Conservation (phyloP, 1,140 invertebrate genomes). For the Thrips palmi region DNA sequence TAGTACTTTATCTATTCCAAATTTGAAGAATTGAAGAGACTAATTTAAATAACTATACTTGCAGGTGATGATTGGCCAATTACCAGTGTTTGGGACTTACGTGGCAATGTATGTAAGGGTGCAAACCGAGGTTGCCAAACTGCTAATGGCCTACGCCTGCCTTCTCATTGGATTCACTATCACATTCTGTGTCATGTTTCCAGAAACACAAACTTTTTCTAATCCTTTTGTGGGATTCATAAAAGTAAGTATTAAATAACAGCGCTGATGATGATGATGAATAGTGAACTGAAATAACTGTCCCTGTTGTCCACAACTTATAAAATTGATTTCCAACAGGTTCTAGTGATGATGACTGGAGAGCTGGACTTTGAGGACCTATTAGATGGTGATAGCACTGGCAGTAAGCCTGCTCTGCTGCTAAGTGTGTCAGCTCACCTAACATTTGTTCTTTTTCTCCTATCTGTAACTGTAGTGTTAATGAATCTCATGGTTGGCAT, state of each 20-base stretch:
- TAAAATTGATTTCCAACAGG: too few relatives aligned
- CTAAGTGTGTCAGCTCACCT: conserved; percentile 50
- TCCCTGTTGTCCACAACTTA: too few relatives aligned
- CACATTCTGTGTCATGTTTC: conserved; percentile 72
- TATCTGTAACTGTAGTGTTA: conserved; percentile 61
- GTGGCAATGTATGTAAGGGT: conserved; percentile 75
- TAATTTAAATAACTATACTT: too few relatives aligned
- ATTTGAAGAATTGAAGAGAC: too few relatives aligned
- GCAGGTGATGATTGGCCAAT: conserved; percentile 70
- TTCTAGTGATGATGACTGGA: conserved; percentile 78
- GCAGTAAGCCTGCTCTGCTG: conserved; percentile 23
- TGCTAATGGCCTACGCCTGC: conserved; percentile 65
- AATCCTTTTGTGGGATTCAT: conserved; percentile 61
- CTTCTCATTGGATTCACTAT: conserved; percentile 69
- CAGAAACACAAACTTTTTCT: conserved; percentile 54
- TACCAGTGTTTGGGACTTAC: conserved; percentile 69
- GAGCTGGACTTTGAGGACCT: conserved; percentile 54
- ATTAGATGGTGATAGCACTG: conserved; percentile 38
- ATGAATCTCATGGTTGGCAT: conserved; percentile 68
- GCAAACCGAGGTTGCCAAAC: conserved; percentile 65
- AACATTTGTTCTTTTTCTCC: conserved; percentile 48
- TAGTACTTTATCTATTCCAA: too few relatives aligned
- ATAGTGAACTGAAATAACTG: too few relatives aligned
- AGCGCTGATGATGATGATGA: too few relatives aligned
- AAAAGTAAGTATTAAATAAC: too few relatives aligned